Evolutionary conservation across 2,797 vertebrate genomes (phyloP).

Genomic region (Champsocephalus esox): DNA sequence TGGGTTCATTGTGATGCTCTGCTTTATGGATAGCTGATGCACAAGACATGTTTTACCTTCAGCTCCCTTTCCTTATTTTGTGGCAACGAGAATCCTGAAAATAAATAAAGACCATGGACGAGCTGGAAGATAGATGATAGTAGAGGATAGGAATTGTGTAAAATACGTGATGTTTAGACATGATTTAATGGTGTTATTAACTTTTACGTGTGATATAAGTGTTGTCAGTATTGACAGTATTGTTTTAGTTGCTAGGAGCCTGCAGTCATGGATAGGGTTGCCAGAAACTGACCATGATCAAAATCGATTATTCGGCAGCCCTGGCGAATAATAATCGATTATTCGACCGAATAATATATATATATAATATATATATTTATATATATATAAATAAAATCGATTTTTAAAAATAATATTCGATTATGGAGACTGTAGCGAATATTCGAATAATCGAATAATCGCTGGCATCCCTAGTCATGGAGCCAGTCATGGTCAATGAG

Average conservation of each 20-base stretch:
- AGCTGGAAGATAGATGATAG: background rate
- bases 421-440: no score
- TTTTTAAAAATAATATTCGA: no score
- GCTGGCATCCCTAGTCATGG: background rate
- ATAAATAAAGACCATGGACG: constrained; percentile 7
- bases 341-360: no score
- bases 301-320: no score
- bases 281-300: no score
- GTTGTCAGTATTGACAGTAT: background rate
- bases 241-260: background rate
- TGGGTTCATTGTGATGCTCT: constrained; percentile 28
- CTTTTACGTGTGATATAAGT: background rate
- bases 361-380: no score
- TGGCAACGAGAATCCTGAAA: constrained; percentile 23
- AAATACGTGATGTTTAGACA: background rate
- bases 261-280: background rate
- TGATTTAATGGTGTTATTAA: background rate
- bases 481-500: constrained; percentile 43
- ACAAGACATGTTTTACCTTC: background rate
- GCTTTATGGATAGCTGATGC: constrained; percentile 14
- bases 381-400: no score
- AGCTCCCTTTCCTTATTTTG: background rate
- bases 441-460: no score
- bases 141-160: background rate
- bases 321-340: no score